Evolutionary conservation across 2,113 vertebrate species (phyloP), one percentile per base, ranked within the genome.

Genomic region (Corythoichthys haematopterus): DNA sequence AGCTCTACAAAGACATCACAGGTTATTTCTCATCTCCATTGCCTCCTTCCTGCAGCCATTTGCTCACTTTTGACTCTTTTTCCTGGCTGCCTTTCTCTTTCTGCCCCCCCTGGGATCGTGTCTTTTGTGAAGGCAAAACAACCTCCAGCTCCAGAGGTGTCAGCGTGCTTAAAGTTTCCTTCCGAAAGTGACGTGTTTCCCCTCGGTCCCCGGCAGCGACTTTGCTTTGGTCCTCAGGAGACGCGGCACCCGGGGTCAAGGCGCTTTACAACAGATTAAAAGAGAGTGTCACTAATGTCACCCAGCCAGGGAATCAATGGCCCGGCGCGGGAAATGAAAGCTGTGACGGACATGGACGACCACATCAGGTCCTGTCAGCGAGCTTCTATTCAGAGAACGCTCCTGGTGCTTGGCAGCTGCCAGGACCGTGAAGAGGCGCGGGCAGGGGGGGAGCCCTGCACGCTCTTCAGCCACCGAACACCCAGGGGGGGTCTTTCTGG

Each of bases 201-300:
- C 69, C 67, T 70, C 71, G 53, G 3, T 65, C 46, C 48, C 55
- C 66, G 9, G 72, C 53, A 66, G 68, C 57, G 68, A 75, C 76
- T 86, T 84, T 80, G 80, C 68, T 74, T 78, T 72, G 55, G 38
- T 72, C 75, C 86, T 67, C 74, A 0, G 56, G 80, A 79, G 85
- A 79, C 46, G 50, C 53, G 76, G 71, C 67, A 74, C 3, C 70
- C 43, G 43, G 33, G 88, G 86, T 87, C 87, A 80, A 6, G 68
- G 78, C 79, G 86, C 83, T 80, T 81, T 82, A 82, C 78, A 80
- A 55, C 81, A 80, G 85, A 91, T 90, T 89, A 88, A 90, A 89
- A 85, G 80, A 81, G 74, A 68, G 78, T 81, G 84, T 84, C 85
- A 85, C 76, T 61, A 66, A 71, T 81, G 87, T 87, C 85, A 82